Evolutionary conservation across 64 coral and sea anemone species (phyloP).

Genomic region (Porites australiensis): DNA sequence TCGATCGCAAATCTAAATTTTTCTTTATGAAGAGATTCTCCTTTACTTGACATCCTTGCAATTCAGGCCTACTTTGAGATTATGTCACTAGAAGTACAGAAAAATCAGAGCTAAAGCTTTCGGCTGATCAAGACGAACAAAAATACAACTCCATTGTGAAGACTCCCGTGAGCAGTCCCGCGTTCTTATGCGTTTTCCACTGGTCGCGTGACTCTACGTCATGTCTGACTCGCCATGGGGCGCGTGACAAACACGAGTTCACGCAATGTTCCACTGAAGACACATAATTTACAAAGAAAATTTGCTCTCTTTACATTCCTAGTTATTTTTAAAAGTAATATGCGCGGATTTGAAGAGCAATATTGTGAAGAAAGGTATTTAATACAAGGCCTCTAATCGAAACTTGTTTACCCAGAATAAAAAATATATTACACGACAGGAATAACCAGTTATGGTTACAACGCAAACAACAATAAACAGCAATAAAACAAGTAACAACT

Average conservation of each 20-base stretch:
- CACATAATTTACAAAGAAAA: too few species aligned
- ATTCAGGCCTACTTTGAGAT: neutral
- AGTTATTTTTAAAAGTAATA: too few species aligned
- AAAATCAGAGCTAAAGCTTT: neutral
- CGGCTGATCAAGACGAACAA: neutral
- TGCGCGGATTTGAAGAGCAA: too few species aligned
- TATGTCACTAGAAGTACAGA: neutral
- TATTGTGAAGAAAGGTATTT: too few species aligned
- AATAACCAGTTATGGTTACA: too few species aligned
- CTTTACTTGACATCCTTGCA: neutral
- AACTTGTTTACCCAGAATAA: too few species aligned
- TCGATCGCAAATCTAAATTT: slow-evolving; percentile 96
- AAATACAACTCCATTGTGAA: neutral
- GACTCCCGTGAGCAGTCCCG: neutral
- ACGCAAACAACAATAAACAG: too few species aligned
- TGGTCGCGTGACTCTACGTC: slow-evolving; percentile 13
- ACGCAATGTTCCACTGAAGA: neutral
- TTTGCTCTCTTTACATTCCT: too few species aligned
- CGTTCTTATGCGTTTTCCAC: neutral
- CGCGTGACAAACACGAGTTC: slow-evolving; percentile 50
- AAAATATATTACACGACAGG: too few species aligned
- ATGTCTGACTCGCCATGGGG: slow-evolving; percentile 1
- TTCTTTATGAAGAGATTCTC: neutral
- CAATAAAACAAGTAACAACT: neutral
- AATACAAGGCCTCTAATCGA: too few species aligned